phyloP scores from a whole-genome alignment of 2,797 vertebrate genomes.

The Brachymystax lenok region DNA sequence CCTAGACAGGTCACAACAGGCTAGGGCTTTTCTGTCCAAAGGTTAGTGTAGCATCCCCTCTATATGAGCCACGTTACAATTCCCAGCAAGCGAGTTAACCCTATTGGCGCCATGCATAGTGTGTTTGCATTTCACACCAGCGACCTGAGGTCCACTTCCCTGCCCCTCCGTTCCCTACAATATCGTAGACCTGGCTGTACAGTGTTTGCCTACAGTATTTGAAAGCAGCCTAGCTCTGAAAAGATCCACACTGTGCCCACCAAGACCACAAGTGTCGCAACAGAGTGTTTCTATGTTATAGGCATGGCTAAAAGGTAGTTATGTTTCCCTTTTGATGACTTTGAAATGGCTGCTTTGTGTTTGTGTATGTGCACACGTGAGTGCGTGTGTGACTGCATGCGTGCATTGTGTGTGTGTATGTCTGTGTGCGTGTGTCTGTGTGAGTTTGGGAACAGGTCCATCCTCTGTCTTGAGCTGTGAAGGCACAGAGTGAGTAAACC shows the following conservation, averaged over 20 bases:
- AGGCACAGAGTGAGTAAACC: constrained; percentile 35
- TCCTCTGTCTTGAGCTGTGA: constrained; percentile 19
- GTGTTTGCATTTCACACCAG: too few species aligned
- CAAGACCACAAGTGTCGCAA: constrained; percentile 24
- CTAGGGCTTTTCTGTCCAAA: constrained; percentile 37
- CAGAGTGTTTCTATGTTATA: constrained; percentile 44
- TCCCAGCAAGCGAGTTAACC: too few species aligned
- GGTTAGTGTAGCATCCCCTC: constrained; percentile 3
- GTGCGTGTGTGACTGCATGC: not conserved
- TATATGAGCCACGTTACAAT: too few species aligned
- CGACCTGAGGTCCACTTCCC: not conserved
- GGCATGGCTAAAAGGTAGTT: constrained; percentile 17
- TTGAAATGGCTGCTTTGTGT: constrained; percentile 1
- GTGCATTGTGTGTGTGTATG: not conserved
- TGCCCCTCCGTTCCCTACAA: not conserved
- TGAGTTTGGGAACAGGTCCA: not conserved
- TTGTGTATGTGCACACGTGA: not conserved
- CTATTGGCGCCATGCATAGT: too few species aligned
- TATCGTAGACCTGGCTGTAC: constrained; percentile 26
- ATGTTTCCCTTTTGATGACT: constrained; percentile 35
- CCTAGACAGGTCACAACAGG: constrained; percentile 50
- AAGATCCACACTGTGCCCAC: constrained; percentile 32
- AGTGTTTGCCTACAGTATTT: constrained; percentile 21
- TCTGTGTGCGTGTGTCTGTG: not conserved
- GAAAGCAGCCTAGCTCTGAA: constrained; percentile 27